Base-by-base conservation (phyloP, 2,113 vertebrate species). In the Cranoglanis bouderius region DNA sequence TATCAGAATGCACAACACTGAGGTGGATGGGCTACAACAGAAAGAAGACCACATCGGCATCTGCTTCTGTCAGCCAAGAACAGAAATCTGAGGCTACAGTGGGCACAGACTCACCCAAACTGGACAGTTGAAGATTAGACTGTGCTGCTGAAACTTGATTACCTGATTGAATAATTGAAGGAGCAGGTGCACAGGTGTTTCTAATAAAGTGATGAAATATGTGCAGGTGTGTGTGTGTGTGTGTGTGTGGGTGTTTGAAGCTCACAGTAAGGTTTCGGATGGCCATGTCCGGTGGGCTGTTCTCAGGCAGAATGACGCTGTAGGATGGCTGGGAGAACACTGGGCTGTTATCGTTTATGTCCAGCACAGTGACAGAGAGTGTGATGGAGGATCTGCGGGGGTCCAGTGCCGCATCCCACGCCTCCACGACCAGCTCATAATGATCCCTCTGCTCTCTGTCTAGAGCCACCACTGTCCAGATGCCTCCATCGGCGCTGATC, bases 291-390 rank as follows among this genome's bases (percentile, higher is more conserved):
- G 95, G 93, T 0, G 96, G 96, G 65, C 96, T 96, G 84, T 99
- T 99, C 93, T 99, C 98, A 1, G 98, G 97, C 13, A 99, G 94
- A 0, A 88, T 91, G 2, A 96, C 95, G 0, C 94, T 88, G 87
- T 99, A 99, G 3, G 95, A 96, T 43, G 96, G 70, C 19, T 98
- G 98, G 49, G 94, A 96, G 87, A 99, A 99, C 29, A 97, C 92
- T 0, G 98, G 98, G 86, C 97, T 99, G 90, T 99, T 99, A 93
- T 99, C 98, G 26, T 99, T 97, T 0, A 99, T 96, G 16, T 99
- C 98, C 92, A 97, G 93, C 67, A 99, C 97, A 5, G 94, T 96
- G 92, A 99, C 90, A 0, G 94, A 95, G 83, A 99, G 85, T 0
- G 95, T 96, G 2, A 98, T 40, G 0, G 96, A 94, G 72, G 98